phyloP scores from a whole-genome alignment of 2,888 invertebrate species.

The Unio delphinus region DNA sequence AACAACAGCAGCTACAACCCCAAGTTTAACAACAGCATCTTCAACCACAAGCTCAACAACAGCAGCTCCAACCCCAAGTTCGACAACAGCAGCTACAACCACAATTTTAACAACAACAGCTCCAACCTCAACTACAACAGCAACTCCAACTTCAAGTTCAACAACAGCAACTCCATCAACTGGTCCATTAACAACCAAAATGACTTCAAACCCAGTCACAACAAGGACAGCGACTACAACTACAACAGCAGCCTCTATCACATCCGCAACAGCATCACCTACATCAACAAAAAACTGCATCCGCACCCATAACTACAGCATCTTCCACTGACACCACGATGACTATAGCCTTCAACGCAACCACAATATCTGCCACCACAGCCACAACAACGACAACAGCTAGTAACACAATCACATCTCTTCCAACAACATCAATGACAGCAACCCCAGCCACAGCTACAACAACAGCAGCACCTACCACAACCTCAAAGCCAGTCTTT shows the following conservation, averaged over 20 bases:
- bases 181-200: background rate
- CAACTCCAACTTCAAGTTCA: too few relatives aligned
- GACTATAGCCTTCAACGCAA: too few relatives aligned
- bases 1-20: too few relatives aligned
- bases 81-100: too few relatives aligned
- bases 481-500: too few relatives aligned
- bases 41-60: too few relatives aligned
- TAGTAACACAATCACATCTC: background rate
- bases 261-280: background rate
- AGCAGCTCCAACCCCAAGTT: too few relatives aligned
- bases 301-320: background rate
- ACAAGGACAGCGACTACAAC: background rate
- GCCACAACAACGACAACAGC: background rate
- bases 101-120: too few relatives aligned
- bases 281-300: background rate
- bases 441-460: background rate
- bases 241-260: background rate
- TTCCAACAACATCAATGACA: background rate
- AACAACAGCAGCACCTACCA: background rate
- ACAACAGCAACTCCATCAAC: background rate
- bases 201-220: background rate
- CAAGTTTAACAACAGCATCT: too few relatives aligned
- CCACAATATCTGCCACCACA: background rate
- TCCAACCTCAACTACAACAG: too few relatives aligned
- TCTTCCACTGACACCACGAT: background rate